Base-by-base conservation (phyloP, 1,140 invertebrate species). In the Brachionus plicatilis region DNA sequence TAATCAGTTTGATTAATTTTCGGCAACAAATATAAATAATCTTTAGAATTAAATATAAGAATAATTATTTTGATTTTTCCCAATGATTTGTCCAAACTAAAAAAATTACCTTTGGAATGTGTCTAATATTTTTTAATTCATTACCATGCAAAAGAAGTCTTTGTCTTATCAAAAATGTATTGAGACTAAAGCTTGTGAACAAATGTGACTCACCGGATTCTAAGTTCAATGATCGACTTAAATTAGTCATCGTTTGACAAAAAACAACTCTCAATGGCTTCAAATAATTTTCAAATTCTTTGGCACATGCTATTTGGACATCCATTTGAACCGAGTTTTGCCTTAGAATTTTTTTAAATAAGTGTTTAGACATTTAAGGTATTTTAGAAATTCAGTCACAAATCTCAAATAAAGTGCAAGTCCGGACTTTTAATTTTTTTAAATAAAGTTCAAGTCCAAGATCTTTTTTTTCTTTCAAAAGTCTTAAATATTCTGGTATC, bases 281-380 rank as follows among this genome's bases (percentile, higher is more conserved):
- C 9, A 75, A 53, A 79, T 68, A 85, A 11, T 72, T 33, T 47
- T 85, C 53, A 47, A 84, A 45, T 37, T 85, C 60, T 86, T 88
- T 70, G 91, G 92, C 84, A 91, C 91, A 76, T 93, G 24, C 7
- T 56, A 85, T 85, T 43, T 70, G 65, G 8, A 79, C 75, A 27
- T 43, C 91, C 1, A 94, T 95, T 90, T 95, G 95, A 47, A 96
- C 93, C 0, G 94, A 93, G 56, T 92, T 92, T 0, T 93, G 93
- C 85, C 90, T 91, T 85, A 72, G 87, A 87, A 76, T 85, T 29
- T 85, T 20, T 24, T n/a, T 68, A 72, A 27, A 68, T 27, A 41
- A 82, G 43, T 9, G 12, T 9, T 29, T 2, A 12, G 1, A 20
- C 27, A 3, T 33, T 3, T 33, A 33, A 33, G 29, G 2, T 29